A percentile compares a stretch with the other conserved stretches of the same genome.
phyloP scores from a whole-genome alignment of 2,888 invertebrate genomes.

The Eupithecia abbreviata region DNA sequence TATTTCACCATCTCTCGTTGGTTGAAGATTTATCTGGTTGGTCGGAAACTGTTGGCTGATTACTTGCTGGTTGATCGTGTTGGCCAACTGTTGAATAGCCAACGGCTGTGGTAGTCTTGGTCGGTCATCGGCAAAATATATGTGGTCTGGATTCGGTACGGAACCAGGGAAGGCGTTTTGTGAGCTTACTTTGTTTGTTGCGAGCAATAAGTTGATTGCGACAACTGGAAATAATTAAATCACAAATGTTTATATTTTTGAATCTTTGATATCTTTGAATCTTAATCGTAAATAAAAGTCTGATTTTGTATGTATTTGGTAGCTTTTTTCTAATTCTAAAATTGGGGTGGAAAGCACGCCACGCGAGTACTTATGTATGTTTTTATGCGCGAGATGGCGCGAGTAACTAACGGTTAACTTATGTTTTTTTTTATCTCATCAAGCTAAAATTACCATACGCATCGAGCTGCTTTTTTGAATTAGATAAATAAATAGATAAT shows the following conservation, averaged over 20 bases:
- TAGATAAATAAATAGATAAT: too few species aligned
- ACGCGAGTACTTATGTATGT: too few species aligned
- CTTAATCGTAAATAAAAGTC: too few species aligned
- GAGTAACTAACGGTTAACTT: too few species aligned
- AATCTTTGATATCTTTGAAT: too few species aligned
- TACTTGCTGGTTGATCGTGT: neutral
- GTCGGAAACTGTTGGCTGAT: conserved; percentile 1
- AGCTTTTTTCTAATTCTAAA: too few species aligned
- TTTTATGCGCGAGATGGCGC: too few species aligned
- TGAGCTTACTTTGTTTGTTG: conserved; percentile 9
- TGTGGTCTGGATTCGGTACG: conserved; percentile 23
- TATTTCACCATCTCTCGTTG: conserved; percentile 4
- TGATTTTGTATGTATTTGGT: too few species aligned
- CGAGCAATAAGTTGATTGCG: conserved; percentile 12
- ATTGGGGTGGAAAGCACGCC: too few species aligned
- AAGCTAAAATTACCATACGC: neutral
- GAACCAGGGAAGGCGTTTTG: conserved; percentile 9
- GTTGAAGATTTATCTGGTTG: neutral
- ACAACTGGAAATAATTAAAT: conserved; percentile 16
- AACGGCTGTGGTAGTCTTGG: conserved; percentile 11
- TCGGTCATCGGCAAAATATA: conserved; percentile 31
- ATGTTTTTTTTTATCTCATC: neutral
- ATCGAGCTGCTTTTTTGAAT: neutral
- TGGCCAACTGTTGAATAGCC: neutral
- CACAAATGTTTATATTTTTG: neutral